Percentiles rank a stretch among this genome's conserved stretches.
phyloP scores from a whole-genome alignment of 2,113 vertebrate species.

The Pteropus alecto region DNA sequence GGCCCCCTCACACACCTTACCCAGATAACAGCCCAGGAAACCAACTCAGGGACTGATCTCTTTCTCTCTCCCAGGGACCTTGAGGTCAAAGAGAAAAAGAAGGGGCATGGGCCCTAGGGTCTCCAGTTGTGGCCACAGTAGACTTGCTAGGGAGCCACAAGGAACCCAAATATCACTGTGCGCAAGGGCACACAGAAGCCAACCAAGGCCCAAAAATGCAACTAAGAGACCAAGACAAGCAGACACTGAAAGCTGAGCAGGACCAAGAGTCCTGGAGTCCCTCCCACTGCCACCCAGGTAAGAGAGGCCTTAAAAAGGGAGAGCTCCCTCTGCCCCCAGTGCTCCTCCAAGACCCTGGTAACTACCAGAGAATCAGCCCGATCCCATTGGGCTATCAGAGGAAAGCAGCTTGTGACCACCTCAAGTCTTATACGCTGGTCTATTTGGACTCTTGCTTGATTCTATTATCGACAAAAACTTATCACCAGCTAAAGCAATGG shows the following conservation, averaged over 20 bases:
- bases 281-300: neutral
- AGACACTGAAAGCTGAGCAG: neutral
- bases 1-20: neutral
- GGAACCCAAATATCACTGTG: neutral
- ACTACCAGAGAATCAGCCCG: neutral
- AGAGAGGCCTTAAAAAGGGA: neutral
- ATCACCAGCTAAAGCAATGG: neutral
- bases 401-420: neutral
- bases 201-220: neutral
- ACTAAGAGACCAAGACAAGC: neutral
- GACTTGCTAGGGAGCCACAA: neutral
- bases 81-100: neutral
- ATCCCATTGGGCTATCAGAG: neutral
- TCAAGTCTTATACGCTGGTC: neutral
- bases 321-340: no score
- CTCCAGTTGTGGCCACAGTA: neutral
- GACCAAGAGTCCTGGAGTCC: neutral
- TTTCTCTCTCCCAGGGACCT: neutral
- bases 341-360: neutral
- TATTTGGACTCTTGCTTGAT: neutral
- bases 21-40: neutral
- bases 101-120: neutral
- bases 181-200: neutral
- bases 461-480: neutral
- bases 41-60: neutral